Conservation (phyloP, 1,140 invertebrate genomes). For the Cydia pomonella region DNA sequence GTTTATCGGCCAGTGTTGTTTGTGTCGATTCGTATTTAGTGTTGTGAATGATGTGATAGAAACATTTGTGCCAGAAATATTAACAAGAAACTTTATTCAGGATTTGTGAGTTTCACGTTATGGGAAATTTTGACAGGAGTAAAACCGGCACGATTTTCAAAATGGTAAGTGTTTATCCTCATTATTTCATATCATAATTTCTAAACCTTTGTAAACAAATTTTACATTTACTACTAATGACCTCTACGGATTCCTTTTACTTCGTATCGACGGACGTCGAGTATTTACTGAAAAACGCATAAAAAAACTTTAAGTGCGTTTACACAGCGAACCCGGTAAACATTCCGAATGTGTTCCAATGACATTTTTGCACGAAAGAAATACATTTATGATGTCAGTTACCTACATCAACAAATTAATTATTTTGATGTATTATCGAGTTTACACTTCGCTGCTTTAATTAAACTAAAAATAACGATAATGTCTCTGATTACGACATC, state of each 20-base stretch:
- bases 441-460: not conserved
- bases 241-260: slow-evolving; percentile 23
- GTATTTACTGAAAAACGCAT: slow-evolving; percentile 20
- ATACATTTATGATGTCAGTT: not conserved
- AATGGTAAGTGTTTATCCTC: slow-evolving; percentile 46
- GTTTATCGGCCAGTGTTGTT: slow-evolving; percentile 53
- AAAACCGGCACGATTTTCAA: slow-evolving; percentile 42
- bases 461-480: not conserved
- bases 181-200: not conserved
- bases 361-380: slow-evolving; percentile 2
- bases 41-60: slow-evolving; percentile 66
- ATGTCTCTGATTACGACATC: too few relatives aligned
- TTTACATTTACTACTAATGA: slow-evolving; percentile 16
- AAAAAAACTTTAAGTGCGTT: slow-evolving; percentile 14
- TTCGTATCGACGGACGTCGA: not conserved
- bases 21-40: slow-evolving; percentile 48
- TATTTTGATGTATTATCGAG: not conserved
- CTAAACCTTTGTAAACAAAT: not conserved
- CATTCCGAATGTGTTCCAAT: not conserved
- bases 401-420: not conserved
- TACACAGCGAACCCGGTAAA: not conserved
- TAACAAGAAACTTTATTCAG: slow-evolving; percentile 45
- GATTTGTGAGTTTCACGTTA: slow-evolving; percentile 50
- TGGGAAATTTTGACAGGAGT: slow-evolving; percentile 45
- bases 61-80: slow-evolving; percentile 47